Conservation (phyloP, 2,797 vertebrate genomes). For the Myioborus miniatus region DNA sequence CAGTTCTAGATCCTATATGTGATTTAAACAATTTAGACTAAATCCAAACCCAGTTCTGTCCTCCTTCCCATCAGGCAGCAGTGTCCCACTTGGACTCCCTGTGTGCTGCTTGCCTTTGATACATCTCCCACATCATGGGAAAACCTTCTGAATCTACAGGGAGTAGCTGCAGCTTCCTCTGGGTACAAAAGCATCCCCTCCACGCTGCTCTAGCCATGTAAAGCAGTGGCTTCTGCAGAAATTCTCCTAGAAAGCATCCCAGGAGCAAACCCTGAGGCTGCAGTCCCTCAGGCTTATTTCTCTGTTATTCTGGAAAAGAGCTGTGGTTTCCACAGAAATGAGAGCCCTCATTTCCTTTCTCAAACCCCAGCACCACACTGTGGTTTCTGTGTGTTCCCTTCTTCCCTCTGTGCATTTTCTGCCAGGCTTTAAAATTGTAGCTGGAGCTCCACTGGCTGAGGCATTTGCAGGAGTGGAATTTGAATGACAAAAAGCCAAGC, state of each 20-base stretch:
- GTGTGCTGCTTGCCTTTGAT: not conserved
- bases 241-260: not conserved
- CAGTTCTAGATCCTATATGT: not conserved
- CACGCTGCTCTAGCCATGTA: accelerated
- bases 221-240: not conserved
- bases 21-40: not conserved
- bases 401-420: not conserved
- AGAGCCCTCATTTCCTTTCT: not conserved
- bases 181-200: not conserved
- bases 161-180: not conserved
- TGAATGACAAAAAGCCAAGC: conserved; percentile 49
- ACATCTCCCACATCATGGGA: not conserved
- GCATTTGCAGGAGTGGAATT: conserved; percentile 8
- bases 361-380: not conserved
- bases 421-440: not conserved
- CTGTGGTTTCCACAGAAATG: not conserved
- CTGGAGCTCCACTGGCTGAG: not conserved
- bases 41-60: not conserved
- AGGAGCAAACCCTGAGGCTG: not conserved
- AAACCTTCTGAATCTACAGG: not conserved
- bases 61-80: not conserved
- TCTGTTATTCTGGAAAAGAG: not conserved
- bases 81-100: not conserved
- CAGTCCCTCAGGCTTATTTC: not conserved
- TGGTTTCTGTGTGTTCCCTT: not conserved